Conservation (phyloP, 2,888 invertebrate species). For the Cataglyphis rosenhaueri region DNA sequence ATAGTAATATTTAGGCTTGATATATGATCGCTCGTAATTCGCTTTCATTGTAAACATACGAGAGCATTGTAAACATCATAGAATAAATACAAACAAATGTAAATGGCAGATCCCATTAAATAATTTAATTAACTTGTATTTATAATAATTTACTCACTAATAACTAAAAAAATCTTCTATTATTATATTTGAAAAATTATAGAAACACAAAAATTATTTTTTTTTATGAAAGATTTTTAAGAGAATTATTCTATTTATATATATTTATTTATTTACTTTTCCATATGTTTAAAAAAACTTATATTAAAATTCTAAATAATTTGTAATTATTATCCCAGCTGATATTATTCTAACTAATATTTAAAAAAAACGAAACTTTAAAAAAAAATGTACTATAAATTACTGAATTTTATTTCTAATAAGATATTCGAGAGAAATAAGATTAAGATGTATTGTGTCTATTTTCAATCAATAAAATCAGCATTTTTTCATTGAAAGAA, state of each 20-base stretch:
- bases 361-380: not conserved
- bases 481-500: not conserved
- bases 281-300: not conserved
- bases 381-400: not conserved
- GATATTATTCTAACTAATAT: not conserved
- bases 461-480: constrained; percentile 1
- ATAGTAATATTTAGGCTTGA: not conserved
- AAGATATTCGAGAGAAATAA: not conserved
- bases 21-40: not conserved
- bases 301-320: not conserved
- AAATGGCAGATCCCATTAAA: not conserved
- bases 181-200: not conserved
- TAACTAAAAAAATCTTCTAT: not conserved
- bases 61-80: not conserved
- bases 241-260: not conserved
- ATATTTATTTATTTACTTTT: not conserved
- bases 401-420: not conserved
- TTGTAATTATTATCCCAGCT: not conserved
- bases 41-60: not conserved
- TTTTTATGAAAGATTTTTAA: not conserved
- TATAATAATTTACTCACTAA: not conserved
- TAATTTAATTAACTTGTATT: not conserved
- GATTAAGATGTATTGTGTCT: not conserved
- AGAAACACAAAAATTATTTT: not conserved
- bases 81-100: not conserved